These are phyloP conservation scores for human (Homo sapiens) DNA, from an alignment of 2,113 vertebrate genomes.

Conservation along the genomic window GRCh38 chr17:41165001-41165500, in stretches of 20 bases:
- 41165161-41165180: not conserved
- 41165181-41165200: not conserved
- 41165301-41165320: not conserved
- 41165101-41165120: not conserved
- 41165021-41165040: not conserved
- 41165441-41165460: not conserved
- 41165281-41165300: not conserved
- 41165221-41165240: not conserved
- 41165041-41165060: not conserved
- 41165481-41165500: not conserved
- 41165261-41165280: not conserved
- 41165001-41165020: not conserved
- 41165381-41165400: not conserved
- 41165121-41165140: not conserved
- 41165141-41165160: not conserved
- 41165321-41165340: not conserved
- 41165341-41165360: not conserved
- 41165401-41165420: not conserved
- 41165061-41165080: not conserved
- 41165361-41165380: not conserved
- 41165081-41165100: not conserved
- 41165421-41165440: not conserved
- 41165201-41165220: not conserved
- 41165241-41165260: not conserved
- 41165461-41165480: not conserved